phyloP scores from a whole-genome alignment of 1,140 invertebrate species.

The Pachyrhynchus sulphureomaculatus region DNA sequence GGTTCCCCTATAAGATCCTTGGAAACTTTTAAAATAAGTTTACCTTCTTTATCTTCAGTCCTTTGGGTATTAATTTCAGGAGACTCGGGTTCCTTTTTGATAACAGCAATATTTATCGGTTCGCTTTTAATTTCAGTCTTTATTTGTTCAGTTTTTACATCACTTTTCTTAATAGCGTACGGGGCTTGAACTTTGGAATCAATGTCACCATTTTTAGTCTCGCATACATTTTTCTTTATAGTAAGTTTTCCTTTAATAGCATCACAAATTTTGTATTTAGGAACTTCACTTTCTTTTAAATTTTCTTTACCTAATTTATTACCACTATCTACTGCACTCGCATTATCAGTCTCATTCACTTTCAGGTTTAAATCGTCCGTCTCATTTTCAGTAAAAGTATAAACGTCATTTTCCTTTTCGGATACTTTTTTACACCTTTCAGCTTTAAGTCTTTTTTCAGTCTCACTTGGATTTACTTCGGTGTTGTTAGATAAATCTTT shows the following conservation, averaged over 20 bases:
- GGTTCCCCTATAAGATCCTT: conserved; percentile 12
- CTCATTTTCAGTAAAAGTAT: no score
- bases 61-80: conserved; percentile 2
- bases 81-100: conserved; percentile 8
- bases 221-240: background rate
- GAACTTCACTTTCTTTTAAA: background rate
- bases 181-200: background rate
- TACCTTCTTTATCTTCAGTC: conserved; percentile 22
- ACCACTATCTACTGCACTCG: background rate
- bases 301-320: conserved; percentile 7
- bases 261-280: background rate
- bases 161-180: background rate
- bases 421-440: background rate
- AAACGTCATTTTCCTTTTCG: background rate
- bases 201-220: background rate
- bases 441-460: background rate
- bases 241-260: background rate
- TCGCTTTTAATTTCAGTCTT: conserved; percentile 12
- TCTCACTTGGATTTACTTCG: background rate
- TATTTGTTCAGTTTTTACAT: background rate
- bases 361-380: background rate
- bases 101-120: background rate
- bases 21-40: conserved; percentile 9
- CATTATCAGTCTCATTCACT: background rate
- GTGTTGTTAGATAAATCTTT: background rate